These are phyloP conservation scores for Tretioscincus oriximinensis DNA, from an alignment of 2,113 vertebrate species.

Conservation along the genomic window DNA sequence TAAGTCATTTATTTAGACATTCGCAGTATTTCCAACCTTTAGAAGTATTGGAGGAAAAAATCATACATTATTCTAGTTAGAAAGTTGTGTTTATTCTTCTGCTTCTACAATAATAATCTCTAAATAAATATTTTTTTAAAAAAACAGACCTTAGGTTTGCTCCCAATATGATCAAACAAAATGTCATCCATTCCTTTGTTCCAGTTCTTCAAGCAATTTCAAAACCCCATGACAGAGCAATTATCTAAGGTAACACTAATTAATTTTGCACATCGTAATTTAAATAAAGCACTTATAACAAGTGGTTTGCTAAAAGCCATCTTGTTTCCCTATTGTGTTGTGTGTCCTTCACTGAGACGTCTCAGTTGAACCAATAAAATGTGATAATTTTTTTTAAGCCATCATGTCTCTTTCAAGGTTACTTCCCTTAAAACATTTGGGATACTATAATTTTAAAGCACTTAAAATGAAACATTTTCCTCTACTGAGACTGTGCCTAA, in stretches of 20 bases:
- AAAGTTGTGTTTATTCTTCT: conserved; percentile 23
- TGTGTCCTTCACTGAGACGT: not conserved
- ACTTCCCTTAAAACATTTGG: not conserved
- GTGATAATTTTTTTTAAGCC: not conserved
- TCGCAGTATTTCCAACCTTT: conserved; percentile 27
- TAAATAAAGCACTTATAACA: conserved; percentile 2
- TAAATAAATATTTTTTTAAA: conserved; percentile 18
- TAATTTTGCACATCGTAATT: conserved; percentile 44
- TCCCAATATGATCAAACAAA: not conserved
- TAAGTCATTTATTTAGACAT: conserved; percentile 7
- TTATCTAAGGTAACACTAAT: conserved; percentile 34
- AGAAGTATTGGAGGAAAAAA: conserved; percentile 5
- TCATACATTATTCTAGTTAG: not conserved
- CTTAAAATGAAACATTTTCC: conserved; percentile 1
- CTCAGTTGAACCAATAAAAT: conserved; percentile 20
- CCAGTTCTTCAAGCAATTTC: conserved; percentile 24
- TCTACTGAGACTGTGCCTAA: not conserved
- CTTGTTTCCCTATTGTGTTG: not conserved
- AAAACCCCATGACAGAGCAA: not conserved
- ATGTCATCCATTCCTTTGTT: conserved; percentile 32
- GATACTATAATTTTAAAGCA: not conserved
- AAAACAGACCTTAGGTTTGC: not conserved
- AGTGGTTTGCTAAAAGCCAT: conserved; percentile 37
- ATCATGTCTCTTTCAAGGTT: not conserved
- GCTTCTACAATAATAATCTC: conserved; percentile 3